Conservation (phyloP, 1,140 invertebrate species). For the Diprion similis region DNA sequence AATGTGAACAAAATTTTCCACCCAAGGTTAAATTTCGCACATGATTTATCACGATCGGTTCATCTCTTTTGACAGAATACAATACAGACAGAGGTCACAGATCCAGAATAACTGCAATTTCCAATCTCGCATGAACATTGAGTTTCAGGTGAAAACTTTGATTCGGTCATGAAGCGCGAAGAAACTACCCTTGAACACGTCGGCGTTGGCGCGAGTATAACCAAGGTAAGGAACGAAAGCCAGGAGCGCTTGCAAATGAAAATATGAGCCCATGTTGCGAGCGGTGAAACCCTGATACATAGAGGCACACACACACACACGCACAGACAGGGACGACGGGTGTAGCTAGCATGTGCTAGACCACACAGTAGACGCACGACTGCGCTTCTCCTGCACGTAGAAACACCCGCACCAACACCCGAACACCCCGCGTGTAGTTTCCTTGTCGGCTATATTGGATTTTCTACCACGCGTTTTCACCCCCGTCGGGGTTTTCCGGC, state of each 20-base stretch:
- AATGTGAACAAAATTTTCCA: too few relatives aligned
- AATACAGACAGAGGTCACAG: too few relatives aligned
- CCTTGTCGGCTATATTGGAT: slow-evolving; percentile 11
- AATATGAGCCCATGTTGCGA: background rate
- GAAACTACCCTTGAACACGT: background rate
- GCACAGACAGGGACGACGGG: too few relatives aligned
- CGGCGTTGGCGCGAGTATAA: too few relatives aligned
- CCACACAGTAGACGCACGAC: background rate
- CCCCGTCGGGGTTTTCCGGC: background rate
- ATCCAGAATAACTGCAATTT: too few relatives aligned
- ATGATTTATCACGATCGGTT: too few relatives aligned
- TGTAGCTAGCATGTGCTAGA: background rate
- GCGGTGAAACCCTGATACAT: background rate
- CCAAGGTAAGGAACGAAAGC: too few relatives aligned
- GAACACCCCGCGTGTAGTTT: background rate
- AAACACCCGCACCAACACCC: background rate
- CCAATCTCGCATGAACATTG: background rate
- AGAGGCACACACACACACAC: too few relatives aligned
- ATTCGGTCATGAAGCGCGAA: background rate
- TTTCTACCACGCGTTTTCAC: slow-evolving; percentile 3
- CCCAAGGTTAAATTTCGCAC: too few relatives aligned
- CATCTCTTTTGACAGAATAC: too few relatives aligned
- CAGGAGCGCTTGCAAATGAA: too few relatives aligned
- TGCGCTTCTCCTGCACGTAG: background rate
- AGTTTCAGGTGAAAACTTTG: background rate